Evolutionary conservation across 1,140 invertebrate genomes (phyloP), one percentile per base, ranked within the genome.

Genomic region (Ips nitidus): DNA sequence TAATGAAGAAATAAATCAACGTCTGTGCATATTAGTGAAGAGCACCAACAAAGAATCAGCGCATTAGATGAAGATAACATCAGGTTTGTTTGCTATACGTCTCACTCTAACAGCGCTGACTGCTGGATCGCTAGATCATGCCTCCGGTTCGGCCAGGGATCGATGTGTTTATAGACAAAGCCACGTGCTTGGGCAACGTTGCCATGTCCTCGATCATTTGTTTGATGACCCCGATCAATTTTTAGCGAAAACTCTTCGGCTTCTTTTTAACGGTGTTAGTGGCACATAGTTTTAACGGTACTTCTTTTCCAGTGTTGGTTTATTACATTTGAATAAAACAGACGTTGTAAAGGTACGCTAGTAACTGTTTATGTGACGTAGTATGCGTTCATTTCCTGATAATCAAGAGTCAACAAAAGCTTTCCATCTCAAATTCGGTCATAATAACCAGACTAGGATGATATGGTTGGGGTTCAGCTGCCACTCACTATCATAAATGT

Each of bases 121-220:
- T 72, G 57, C 68, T 72, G 71, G 65, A 52, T 50, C 57, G 66
- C 52, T 55, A 64, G 72, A 71, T 72, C 74, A 22, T 22, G 22
- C 22, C 22, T 22, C 22, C 22, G 22, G 73, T 70, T 55, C 63
- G 57, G 70, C 57, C 66, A 59, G 43, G 39, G 68, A 62, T 75
- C 74, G 72, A 75, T 75, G 72, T 72, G 74, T 74, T 75, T 77
- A 75, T 75, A 75, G 71, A 75, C 71, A 75, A 66, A 62, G 47
- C 65, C 66, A 65, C 68, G 66, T 67, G 58, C 52, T 52, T 52
- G 50, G 7, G 47, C 69, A 2, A 38, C n/a, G 70, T 68, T 71
- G 70, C 52, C 70, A 68, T 38, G 1, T 65, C 50, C 2, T 50
- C 45, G 3, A 8, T 50, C 22, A 22, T 22, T 22, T 22, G 22